phyloP scores from a whole-genome alignment of 35 echinoderm and acorn worm species.

The Patiria miniata region DNA sequence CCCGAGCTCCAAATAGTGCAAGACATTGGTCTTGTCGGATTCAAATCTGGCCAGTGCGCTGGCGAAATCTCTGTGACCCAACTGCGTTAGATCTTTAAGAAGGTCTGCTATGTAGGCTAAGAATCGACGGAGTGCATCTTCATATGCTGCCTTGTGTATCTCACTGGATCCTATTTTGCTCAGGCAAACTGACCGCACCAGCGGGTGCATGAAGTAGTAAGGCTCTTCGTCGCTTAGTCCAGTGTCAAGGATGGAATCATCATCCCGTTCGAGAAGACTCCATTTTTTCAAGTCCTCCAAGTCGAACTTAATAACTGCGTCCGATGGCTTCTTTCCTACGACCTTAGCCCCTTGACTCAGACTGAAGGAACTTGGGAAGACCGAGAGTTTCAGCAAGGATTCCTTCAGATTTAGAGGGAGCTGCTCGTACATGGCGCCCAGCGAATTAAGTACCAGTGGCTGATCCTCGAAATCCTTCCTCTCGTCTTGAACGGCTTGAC shows the following conservation, averaged over 20 bases:
- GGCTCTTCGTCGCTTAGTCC: not conserved
- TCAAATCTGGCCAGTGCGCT: constrained; percentile 16
- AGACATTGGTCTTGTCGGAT: not conserved
- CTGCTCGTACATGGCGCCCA: constrained; percentile 41
- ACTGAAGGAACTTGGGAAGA: constrained; percentile 53
- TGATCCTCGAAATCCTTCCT: not conserved
- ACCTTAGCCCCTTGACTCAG: constrained; percentile 19
- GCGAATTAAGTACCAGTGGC: constrained; percentile 26
- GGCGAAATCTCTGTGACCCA: constrained; percentile 12
- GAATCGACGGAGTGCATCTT: constrained; percentile 2
- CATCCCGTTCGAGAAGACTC: constrained; percentile 43
- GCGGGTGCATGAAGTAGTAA: constrained; percentile 51
- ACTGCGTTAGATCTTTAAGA: not conserved
- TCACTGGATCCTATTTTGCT: constrained; percentile 10
- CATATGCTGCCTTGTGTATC: constrained; percentile 13
- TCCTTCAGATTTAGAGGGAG: constrained; percentile 32
- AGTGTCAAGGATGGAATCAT: constrained; percentile 6
- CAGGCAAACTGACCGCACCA: constrained; percentile 45
- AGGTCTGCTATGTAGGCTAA: not conserved
- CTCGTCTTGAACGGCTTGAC: not conserved
- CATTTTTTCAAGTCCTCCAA: constrained; percentile 25
- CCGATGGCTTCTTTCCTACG: constrained; percentile 9
- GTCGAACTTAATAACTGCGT: constrained; percentile 11
- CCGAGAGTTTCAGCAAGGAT: constrained; percentile 31
- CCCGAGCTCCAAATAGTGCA: constrained; percentile 25